These are phyloP conservation scores for Anarrhichthys ocellatus DNA, from an alignment of 2,113 vertebrate species.

Conservation along the genomic window DNA sequence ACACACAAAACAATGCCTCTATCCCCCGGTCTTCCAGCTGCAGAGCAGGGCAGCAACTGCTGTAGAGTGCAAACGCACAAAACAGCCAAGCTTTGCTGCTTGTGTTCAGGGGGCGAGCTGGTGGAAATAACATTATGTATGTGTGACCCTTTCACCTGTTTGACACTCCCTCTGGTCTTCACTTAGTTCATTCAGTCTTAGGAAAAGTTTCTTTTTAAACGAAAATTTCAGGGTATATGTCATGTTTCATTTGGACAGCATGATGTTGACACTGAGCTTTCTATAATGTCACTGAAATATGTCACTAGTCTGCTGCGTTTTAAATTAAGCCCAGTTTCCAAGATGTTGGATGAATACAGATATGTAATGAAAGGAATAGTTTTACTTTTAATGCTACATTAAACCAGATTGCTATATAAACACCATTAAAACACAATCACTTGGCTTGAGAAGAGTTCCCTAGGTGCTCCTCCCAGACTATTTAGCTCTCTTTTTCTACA, in stretches of 20 bases:
- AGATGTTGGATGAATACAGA: conserved; percentile 10
- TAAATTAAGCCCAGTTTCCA: background rate
- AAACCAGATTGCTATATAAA: conserved; percentile 27
- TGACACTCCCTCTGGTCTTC: conserved; percentile 5
- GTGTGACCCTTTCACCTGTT: conserved; percentile 33
- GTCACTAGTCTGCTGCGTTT: background rate
- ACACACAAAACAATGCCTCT: conserved; percentile 78
- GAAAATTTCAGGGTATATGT: background rate
- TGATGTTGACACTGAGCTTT: background rate
- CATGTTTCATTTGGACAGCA: background rate
- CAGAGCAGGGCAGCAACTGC: conserved; percentile 54
- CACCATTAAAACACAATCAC: conserved; percentile 45
- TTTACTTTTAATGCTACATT: conserved; percentile 24
- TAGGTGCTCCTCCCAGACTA: conserved; percentile 30
- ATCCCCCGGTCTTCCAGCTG: conserved; percentile 69
- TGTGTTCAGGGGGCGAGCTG: conserved; percentile 2
- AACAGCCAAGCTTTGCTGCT: conserved; percentile 4
- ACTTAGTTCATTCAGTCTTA: background rate
- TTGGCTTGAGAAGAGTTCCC: conserved; percentile 27
- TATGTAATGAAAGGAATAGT: background rate
- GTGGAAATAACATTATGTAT: conserved; percentile 27
- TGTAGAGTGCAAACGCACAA: conserved; percentile 13
- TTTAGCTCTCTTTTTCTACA: conserved; percentile 18
- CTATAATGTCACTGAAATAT: background rate
- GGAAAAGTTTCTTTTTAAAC: background rate